These are phyloP conservation scores for Phenganax marumi DNA, from an alignment of 92 coral and sea anemone genomes.

Conservation along the genomic window DNA sequence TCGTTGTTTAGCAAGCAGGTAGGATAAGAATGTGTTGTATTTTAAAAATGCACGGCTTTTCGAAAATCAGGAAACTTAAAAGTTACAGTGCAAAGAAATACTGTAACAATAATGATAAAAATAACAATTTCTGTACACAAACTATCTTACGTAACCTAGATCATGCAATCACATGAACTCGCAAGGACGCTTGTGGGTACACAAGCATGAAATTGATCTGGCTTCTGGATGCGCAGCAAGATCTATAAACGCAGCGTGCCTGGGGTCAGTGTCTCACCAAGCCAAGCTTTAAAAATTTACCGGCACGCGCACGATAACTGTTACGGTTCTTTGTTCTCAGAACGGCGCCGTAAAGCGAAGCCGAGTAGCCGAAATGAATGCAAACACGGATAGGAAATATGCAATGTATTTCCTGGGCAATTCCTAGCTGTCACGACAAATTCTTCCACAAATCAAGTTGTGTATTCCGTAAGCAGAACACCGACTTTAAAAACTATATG, in stretches of 20 bases:
- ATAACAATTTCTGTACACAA: no score
- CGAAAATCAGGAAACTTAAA: no score
- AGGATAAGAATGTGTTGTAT: no score
- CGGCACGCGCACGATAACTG: neutral
- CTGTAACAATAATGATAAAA: no score
- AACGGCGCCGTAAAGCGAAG: neutral
- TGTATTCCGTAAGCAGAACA: no score
- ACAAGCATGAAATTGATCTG: neutral
- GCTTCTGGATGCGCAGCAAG: neutral
- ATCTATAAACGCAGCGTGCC: neutral
- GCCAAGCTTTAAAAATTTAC: neutral
- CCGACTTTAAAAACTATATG: no score
- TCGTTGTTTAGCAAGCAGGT: no score
- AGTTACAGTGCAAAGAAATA: no score
- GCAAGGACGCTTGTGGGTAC: neutral
- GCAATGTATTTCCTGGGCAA: neutral
- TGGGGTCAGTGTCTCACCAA: neutral
- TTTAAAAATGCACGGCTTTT: no score
- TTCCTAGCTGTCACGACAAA: no score
- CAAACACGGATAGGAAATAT: neutral
- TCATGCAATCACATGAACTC: neutral
- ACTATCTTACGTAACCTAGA: no score
- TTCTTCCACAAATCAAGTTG: no score
- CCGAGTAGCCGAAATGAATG: slow-evolving; percentile 20
- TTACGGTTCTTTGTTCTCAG: neutral